Evolutionary conservation across 35 echinoderm and acorn worm genomes (phyloP), one percentile per base, ranked within the genome.

Genomic region (Apostichopus californicus): DNA sequence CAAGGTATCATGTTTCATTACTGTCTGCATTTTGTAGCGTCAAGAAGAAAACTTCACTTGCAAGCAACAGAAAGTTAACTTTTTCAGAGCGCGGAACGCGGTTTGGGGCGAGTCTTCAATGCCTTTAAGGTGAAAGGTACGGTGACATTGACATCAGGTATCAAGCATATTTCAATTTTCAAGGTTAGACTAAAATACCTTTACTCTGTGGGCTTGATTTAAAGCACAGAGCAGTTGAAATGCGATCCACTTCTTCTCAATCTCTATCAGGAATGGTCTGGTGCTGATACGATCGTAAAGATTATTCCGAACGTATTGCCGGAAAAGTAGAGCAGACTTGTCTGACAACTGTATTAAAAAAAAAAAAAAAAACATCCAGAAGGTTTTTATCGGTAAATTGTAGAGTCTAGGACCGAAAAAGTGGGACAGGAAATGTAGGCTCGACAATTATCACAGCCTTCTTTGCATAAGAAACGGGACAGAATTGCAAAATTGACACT

Each of bases 211-310:
- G 70, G 97, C 94, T 86, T 98, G 97, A 57, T 98, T 98, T 15
- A 98, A 58, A 46, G 97, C 97, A 94, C 97, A 98, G 2, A 98
- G 93, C n/a, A 98, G 73, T 89, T 98, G 97, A 68, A 98, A 98
- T 86, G 95, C 97, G 65, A 98, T 96, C 97, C 97, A 98, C 56
- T 98, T 98, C 78, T 98, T 98, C 78, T 98, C 97, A 21, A 98
- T 93, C 10, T 87, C 84, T 71, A 90, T 94, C 72, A 98, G 91
- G 78, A 98, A 98, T 59, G 97, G 97, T 24, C 97, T 55, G 14
- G 97, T 98, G 28, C 97, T 98, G 88, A 98, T 95, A 8, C 97
- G 91, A 61, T 98, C 97, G 77, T 98, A 98, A 0, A 98, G 93
- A 87, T 98, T 98, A 65, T 96, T 98, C 1, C 95, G 93, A 1